Evolutionary conservation across 2,113 vertebrate genomes (phyloP).

Genomic region (Limanda limanda): DNA sequence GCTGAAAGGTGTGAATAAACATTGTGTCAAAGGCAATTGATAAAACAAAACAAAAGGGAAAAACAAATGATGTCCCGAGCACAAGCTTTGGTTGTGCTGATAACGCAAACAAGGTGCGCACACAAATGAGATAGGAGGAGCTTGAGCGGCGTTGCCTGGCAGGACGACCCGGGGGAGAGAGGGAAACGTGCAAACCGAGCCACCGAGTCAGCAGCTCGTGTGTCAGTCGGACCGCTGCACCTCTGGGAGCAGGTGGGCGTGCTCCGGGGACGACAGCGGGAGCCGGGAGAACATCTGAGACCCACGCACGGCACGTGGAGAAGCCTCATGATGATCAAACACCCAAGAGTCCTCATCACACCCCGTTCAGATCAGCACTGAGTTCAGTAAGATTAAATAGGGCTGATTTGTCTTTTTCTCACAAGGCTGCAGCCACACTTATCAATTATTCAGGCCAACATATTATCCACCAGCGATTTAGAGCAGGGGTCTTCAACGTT

Average conservation of each 20-base stretch:
- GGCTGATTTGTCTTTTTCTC: background rate
- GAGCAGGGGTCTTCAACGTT: too few species aligned
- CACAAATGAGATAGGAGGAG: constrained; percentile 47
- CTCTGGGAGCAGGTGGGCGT: constrained; percentile 50
- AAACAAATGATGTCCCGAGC: constrained; percentile 4
- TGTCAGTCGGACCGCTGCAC: constrained; percentile 45
- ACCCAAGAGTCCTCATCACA: background rate
- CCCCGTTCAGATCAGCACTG: background rate
- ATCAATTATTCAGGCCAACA: constrained; percentile 23
- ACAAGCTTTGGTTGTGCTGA: constrained; percentile 24
- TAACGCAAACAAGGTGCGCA: constrained; percentile 42
- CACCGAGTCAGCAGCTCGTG: constrained; percentile 49
- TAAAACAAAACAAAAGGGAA: background rate
- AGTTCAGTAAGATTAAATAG: background rate
- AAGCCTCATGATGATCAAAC: background rate
- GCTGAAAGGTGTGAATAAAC: constrained; percentile 75
- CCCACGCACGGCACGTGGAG: too few species aligned
- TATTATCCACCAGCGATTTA: constrained; percentile 6
- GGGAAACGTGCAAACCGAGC: constrained; percentile 48
- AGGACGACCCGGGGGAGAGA: constrained; percentile 39
- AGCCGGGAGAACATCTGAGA: background rate
- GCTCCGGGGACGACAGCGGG: constrained; percentile 7
- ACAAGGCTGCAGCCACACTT: background rate
- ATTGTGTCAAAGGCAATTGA: constrained; percentile 53
- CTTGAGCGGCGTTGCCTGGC: constrained; percentile 46